Evolutionary conservation across 2,113 vertebrate genomes (phyloP).

Genomic region (Sclerurus mexicanus): DNA sequence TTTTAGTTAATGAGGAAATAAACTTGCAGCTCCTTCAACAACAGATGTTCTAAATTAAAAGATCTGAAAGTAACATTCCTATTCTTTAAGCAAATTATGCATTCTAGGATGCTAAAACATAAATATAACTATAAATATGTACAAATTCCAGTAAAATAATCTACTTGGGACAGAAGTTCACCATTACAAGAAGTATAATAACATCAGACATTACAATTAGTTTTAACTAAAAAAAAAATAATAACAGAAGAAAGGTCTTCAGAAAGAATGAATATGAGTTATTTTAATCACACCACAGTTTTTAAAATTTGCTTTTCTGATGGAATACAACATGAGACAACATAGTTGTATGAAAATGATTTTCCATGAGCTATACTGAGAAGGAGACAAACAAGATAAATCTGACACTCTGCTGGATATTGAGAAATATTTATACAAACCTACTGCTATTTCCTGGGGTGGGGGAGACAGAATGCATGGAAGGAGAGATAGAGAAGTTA

Average conservation of each 20-base stretch:
- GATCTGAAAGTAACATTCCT: background rate
- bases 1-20: background rate
- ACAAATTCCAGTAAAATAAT: background rate
- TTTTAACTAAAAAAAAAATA: background rate
- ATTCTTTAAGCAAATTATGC: background rate
- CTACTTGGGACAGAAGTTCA: background rate
- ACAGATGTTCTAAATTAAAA: background rate
- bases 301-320: background rate
- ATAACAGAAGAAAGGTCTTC: background rate
- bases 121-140: background rate
- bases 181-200: background rate
- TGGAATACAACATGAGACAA: background rate
- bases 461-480: fast-evolving
- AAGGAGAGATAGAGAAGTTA: background rate
- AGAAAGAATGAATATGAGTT: background rate
- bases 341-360: background rate
- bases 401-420: background rate
- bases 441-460: background rate
- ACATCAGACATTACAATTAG: background rate
- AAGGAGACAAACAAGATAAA: background rate
- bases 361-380: background rate
- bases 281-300: background rate
- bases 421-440: background rate
- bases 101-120: background rate
- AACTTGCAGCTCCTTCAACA: background rate